phyloP scores from a whole-genome alignment of 1,140 invertebrate species.

The Carcinoscorpius rotundicauda region DNA sequence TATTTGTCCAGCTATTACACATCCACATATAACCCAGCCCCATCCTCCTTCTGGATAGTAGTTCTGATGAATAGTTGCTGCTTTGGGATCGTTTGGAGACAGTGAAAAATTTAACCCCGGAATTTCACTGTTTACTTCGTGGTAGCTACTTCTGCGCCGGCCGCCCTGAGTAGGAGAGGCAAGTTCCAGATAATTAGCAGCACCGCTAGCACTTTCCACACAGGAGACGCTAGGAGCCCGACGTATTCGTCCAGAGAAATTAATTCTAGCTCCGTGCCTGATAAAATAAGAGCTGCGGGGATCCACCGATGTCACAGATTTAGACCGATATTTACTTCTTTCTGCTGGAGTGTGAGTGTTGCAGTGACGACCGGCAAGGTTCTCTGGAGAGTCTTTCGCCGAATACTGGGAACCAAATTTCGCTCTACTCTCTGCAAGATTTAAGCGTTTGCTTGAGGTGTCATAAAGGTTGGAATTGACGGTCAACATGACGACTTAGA shows the following conservation, averaged over 20 bases:
- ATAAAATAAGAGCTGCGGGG: not conserved
- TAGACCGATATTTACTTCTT: not conserved
- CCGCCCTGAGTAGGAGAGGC: not conserved
- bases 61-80: slow-evolving; percentile 44
- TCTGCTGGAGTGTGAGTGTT: too few species aligned
- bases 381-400: too few species aligned
- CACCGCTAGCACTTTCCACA: not conserved
- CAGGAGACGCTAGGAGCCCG: not conserved
- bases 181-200: not conserved
- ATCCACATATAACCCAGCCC: slow-evolving; percentile 81
- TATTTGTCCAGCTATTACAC: slow-evolving; percentile 68
- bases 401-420: too few species aligned
- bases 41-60: slow-evolving; percentile 49
- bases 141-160: not conserved
- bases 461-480: too few species aligned
- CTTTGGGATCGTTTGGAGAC: slow-evolving; percentile 6
- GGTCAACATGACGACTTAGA: too few species aligned
- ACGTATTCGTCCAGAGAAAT: not conserved
- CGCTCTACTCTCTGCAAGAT: too few species aligned
- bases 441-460: too few species aligned
- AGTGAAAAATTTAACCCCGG: not conserved
- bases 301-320: not conserved
- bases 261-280: not conserved
- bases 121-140: not conserved
- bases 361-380: too few species aligned